Evolutionary conservation across 2,888 invertebrate genomes (phyloP), one percentile per base, ranked within the genome.

Genomic region (Blastobasis lacticolella): DNA sequence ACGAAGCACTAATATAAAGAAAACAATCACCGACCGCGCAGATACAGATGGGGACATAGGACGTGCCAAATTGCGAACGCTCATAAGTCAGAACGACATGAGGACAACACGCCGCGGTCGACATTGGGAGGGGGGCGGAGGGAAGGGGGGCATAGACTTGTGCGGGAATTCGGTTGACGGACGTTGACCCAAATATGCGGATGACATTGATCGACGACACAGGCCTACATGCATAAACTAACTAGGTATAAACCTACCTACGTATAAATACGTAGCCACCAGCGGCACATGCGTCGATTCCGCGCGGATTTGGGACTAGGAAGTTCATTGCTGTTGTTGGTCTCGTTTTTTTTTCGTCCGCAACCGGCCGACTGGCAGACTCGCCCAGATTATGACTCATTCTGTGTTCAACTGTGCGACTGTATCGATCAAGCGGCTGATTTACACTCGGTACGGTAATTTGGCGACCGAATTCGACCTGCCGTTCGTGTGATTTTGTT

Each of bases 151-250:
- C 78, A 76, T 75, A 71, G 69, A 63, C 66, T 69, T 72, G 73
- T 71, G 78, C 73, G 76, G 82, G 82, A 83, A 81, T 84, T 80
- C 77, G 78, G 74, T 67, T 73, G 77, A 73, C 80, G 82, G 84
- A 73, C 84, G 84, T 80, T 85, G 85, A 87, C 86, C 86, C 70
- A 87, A 81, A 86, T 87, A 85, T 84, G 81, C 78, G 80, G 82
- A 78, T 86, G 86, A 87, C 86, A 87, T 86, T 87, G 86, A 87
- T 87, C 86, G 84, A 85, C 81, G 84, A 81, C 43, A 43, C 74
- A 75, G 75, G 70, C 71, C 78, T 73, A 78, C 80, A 79, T 78
- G 76, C 74, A 51, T 52, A 51, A 45, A 40, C 47, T 23, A 37
- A 23, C 38, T 47, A 71, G 71, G 69, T 74, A 81, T 75, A 76